Conservation (phyloP, 2,888 invertebrate species). For the Coelinius sp. region DNA sequence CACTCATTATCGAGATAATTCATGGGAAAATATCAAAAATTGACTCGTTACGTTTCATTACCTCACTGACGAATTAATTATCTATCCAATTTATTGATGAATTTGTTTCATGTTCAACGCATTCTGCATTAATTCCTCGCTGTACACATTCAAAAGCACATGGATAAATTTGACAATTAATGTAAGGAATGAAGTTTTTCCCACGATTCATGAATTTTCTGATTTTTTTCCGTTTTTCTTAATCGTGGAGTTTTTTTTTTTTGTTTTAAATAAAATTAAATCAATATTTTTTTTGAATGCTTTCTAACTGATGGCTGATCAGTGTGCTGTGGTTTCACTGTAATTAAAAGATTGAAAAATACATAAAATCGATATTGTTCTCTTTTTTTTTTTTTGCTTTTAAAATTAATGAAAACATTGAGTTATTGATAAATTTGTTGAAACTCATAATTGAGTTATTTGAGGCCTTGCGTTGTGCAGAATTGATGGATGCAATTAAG, state of each 20-base stretch:
- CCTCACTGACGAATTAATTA: not conserved
- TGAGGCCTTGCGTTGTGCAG: constrained; percentile 30
- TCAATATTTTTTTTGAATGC: constrained; percentile 52
- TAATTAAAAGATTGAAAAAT: constrained; percentile 59
- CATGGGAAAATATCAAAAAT: not conserved
- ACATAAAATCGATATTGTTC: constrained; percentile 30
- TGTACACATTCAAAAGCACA: constrained; percentile 15
- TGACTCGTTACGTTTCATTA: not conserved
- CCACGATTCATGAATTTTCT: not conserved
- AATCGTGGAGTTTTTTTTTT: constrained; percentile 24
- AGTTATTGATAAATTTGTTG: constrained; percentile 22
- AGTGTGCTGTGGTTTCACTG: constrained; percentile 70
- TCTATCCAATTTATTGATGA: not conserved
- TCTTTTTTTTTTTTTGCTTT: constrained; percentile 36
- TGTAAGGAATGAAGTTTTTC: not conserved
- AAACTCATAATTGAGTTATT: constrained; percentile 10
- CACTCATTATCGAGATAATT: not conserved
- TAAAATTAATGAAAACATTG: constrained; percentile 7
- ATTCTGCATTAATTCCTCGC: constrained; percentile 16
- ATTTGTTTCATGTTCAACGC: not conserved
- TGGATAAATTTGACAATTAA: not conserved
- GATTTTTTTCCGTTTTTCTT: not conserved
- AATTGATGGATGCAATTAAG: constrained; percentile 9
- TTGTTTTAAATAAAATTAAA: constrained; percentile 40
- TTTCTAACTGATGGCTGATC: constrained; percentile 67